A percentile compares a stretch with the other conserved stretches of the same genome.
Conservation (phyloP, 2,113 vertebrate genomes). For the Eubucco bourcierii region DNA sequence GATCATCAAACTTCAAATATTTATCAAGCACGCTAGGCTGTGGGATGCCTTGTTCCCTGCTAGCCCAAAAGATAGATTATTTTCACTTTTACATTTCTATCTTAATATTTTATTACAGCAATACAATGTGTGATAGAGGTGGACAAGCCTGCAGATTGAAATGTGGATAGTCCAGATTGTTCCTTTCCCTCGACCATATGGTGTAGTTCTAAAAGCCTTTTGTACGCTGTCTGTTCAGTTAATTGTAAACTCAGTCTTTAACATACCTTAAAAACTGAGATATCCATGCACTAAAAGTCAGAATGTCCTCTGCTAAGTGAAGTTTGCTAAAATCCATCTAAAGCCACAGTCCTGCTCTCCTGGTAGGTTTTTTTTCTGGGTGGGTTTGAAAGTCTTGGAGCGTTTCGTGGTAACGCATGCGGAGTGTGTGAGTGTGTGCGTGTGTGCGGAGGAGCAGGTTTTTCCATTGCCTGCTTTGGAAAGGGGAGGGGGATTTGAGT, state of each 20-base stretch:
- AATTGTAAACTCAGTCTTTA: slow-evolving; percentile 81
- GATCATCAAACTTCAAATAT: slow-evolving; percentile 68
- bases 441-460: not conserved
- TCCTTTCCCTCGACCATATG: slow-evolving; percentile 82
- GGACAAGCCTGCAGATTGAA: slow-evolving; percentile 83
- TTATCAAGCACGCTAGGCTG: slow-evolving; percentile 62
- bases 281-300: slow-evolving; percentile 63
- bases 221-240: slow-evolving; percentile 82
- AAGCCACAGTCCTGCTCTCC: slow-evolving; percentile 26
- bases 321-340: slow-evolving; percentile 49
- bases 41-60: slow-evolving; percentile 47
- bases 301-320: slow-evolving; percentile 48
- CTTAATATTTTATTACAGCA: slow-evolving; percentile 81
- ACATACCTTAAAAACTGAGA: slow-evolving; percentile 71
- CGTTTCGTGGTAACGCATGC: slow-evolving; percentile 20
- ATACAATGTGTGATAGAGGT: slow-evolving; percentile 82
- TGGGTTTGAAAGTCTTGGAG: slow-evolving; percentile 38
- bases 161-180: slow-evolving; percentile 82
- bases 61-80: slow-evolving; percentile 71
- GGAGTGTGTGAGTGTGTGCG: not conserved
- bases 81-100: slow-evolving; percentile 74
- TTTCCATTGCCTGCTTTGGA: slow-evolving; percentile 32
- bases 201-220: slow-evolving; percentile 86
- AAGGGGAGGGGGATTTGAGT: slow-evolving; percentile 1
- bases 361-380: slow-evolving; percentile 18